Evolutionary conservation across 2,888 invertebrate genomes (phyloP).

Genomic region (Allolobophora icterica): DNA sequence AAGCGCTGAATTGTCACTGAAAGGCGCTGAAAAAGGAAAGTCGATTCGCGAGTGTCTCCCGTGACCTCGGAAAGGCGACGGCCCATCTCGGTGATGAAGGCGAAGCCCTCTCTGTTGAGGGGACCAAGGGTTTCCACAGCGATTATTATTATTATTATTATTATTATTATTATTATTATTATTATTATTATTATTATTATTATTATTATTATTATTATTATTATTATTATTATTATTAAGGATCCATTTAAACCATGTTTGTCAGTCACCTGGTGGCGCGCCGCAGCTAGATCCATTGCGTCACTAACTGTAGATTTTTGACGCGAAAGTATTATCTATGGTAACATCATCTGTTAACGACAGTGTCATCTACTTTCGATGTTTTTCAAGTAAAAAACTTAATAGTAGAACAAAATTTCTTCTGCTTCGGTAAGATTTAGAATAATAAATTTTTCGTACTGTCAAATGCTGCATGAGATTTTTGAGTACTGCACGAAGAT

Average conservation of each 20-base stretch:
- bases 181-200: too few species aligned
- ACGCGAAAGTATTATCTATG: not conserved
- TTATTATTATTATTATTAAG: too few species aligned
- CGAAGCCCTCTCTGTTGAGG: too few species aligned
- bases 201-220: too few species aligned
- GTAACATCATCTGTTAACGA: slow-evolving; percentile 17
- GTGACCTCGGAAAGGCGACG: too few species aligned
- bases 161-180: too few species aligned
- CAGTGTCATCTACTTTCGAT: slow-evolving; percentile 14
- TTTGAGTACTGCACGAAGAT: not conserved
- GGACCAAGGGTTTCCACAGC: too few species aligned
- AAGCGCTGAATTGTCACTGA: too few species aligned
- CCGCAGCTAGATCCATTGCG: not conserved
- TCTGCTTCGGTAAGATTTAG: not conserved
- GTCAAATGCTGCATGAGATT: not conserved
- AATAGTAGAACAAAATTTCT: not conserved
- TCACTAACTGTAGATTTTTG: not conserved
- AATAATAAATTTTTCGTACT: not conserved
- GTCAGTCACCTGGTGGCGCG: not conserved
- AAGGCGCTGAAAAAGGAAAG: too few species aligned
- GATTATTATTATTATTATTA: too few species aligned
- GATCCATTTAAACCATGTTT: not conserved
- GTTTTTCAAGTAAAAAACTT: not conserved
- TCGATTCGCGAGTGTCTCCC: too few species aligned
- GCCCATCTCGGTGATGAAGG: too few species aligned